These are phyloP conservation scores for Aphis craccivora DNA, from an alignment of 1,140 invertebrate species.

Conservation along the genomic window DNA sequence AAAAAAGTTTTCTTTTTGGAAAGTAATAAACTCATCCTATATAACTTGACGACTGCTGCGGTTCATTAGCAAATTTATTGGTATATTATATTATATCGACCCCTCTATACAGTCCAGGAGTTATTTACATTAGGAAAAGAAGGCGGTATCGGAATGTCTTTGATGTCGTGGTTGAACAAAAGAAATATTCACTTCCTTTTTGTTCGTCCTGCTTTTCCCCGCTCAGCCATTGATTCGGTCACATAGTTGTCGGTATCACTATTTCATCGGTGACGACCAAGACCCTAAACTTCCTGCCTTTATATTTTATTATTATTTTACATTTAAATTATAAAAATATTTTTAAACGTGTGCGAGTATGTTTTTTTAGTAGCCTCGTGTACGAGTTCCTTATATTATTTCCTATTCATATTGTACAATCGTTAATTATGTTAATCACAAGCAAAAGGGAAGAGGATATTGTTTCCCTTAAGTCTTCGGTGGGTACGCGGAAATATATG, in stretches of 20 bases:
- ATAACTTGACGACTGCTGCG: not conserved
- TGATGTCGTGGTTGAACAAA: conserved; percentile 45
- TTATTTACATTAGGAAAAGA: conserved; percentile 20
- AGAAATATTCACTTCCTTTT: conserved; percentile 48
- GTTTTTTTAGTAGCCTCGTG: not conserved
- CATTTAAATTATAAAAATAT: not conserved
- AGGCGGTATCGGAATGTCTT: conserved; percentile 41
- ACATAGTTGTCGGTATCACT: not conserved
- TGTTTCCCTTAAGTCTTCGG: not conserved
- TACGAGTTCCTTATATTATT: not conserved
- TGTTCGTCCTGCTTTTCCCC: not conserved
- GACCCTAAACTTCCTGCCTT: conserved; percentile 47
- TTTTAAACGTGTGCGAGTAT: not conserved
- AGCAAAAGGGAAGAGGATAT: not conserved
- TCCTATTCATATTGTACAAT: conserved; percentile 32
- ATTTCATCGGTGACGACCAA: not conserved
- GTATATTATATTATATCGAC: not conserved
- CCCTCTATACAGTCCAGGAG: not conserved
- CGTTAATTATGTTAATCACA: conserved; percentile 48
- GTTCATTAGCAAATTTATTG: conserved; percentile 51
- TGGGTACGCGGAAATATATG: not conserved
- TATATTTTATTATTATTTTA: conserved; percentile 21
- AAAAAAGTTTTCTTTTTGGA: not conserved
- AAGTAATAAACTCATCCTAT: not conserved
- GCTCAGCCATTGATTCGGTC: not conserved